Evolutionary conservation across 2,113 vertebrate species (phyloP), one percentile per base, ranked within the genome.

Genomic region (Hystrix cristata): DNA sequence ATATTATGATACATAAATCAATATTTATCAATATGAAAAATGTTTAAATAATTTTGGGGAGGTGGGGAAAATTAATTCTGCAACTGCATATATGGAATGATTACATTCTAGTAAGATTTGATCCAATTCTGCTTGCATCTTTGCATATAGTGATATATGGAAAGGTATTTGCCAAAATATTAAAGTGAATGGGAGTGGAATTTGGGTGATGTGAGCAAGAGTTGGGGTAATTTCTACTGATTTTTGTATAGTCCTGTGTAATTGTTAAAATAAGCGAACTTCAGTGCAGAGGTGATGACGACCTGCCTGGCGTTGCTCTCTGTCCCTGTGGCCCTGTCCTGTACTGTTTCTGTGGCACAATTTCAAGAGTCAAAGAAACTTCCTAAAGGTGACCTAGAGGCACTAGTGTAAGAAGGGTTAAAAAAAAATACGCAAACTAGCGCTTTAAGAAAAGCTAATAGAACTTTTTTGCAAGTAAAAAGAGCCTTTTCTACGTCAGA

Each of bases 91-190:
- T 64, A 5, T 64, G 80, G 53, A 62, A 55, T 93, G 57, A 80
- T 85, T 48, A 23, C 29, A 46, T 87, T 79, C 64, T 79, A 46
- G 71, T 84, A 93, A 62, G 71, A 55, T 71, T 62, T 64, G 76
- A 18, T n/a, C 7, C 12, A 21, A 46, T n/a, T 89, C 23, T 51
- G 43, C 89, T 29, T 89, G 15, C 67, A 48, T 86, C 38, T 85
- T 29, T 48, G 15, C 53, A 69, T 65, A 60, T 23, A 86, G 46
- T 38, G 55, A 85, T 72, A 23, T 71, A 29, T 90, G 16, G 46
- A 55, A 46, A 64, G 55, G 4, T 64, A 65, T 71, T 64, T 38
- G 85, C 62, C 34, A 72, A 85, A 95, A 90, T 71, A 93, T 86
- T 48, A 90, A 55, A 64, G 62, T 86, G 46, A 29, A 60, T 57